Evolutionary conservation across 2,113 vertebrate species (phyloP).

Genomic region (Apteryx owenii): DNA sequence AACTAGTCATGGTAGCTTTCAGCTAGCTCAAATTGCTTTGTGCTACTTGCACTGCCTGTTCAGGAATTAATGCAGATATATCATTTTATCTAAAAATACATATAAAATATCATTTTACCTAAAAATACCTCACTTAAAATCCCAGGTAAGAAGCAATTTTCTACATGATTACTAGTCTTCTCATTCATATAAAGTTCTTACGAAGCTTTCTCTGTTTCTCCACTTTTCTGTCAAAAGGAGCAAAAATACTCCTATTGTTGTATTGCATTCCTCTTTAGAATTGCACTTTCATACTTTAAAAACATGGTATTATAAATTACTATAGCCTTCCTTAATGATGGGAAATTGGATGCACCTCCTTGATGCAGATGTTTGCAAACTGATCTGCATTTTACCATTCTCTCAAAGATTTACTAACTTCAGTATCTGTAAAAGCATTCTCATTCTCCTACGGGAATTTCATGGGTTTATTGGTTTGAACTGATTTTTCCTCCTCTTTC

Average conservation of each 20-base stretch:
- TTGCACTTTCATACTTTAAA: neutral
- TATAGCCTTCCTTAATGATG: neutral
- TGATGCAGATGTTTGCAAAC: neutral
- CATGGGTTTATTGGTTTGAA: neutral
- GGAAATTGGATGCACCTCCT: neutral
- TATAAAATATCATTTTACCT: neutral
- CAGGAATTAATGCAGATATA: neutral
- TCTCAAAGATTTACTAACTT: neutral
- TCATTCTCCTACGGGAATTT: neutral
- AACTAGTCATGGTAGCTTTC: neutral
- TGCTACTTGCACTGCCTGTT: neutral
- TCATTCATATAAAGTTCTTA: neutral
- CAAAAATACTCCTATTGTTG: neutral
- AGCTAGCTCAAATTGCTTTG: neutral
- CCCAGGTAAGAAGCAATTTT: neutral
- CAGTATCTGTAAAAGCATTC: neutral
- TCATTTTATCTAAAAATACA: neutral
- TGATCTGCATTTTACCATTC: neutral
- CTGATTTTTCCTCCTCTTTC: neutral
- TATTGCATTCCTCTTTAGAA: neutral
- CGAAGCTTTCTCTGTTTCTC: neutral
- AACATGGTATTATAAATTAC: fast-evolving
- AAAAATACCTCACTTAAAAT: neutral
- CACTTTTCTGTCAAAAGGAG: neutral
- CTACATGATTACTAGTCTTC: neutral